Conservation (phyloP, 2,113 vertebrate genomes). For the Rhynchomys soricoides region DNA sequence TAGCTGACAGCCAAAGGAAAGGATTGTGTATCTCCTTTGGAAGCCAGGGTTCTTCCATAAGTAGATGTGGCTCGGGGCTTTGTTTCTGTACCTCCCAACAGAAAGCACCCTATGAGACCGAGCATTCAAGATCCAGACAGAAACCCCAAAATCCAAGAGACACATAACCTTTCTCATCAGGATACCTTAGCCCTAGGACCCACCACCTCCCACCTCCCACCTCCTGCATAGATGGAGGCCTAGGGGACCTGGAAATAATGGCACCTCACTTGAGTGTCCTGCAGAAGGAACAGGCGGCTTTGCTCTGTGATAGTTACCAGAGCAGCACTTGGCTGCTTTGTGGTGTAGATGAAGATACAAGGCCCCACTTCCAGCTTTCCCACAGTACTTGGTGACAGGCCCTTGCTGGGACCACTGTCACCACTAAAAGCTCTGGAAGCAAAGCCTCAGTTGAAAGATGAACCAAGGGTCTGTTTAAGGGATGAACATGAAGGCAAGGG, state of each 20-base stretch:
- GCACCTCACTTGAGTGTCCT: too few relatives aligned
- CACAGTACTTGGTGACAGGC: accelerated
- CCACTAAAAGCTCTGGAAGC: neutral
- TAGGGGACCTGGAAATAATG: neutral
- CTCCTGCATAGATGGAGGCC: neutral
- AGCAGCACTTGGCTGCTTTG: too few relatives aligned
- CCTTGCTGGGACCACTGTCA: neutral
- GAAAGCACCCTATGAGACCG: accelerated
- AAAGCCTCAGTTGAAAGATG: neutral
- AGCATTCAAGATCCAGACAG: neutral
- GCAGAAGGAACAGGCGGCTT: neutral
- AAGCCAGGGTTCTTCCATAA: neutral
- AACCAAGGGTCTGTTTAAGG: neutral
- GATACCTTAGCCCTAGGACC: neutral
- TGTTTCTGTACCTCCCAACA: too few relatives aligned
- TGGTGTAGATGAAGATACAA: neutral
- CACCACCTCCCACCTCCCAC: neutral
- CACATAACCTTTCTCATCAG: accelerated
- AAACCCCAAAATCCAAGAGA: accelerated
- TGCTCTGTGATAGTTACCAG: neutral
- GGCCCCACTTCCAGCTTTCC: neutral
- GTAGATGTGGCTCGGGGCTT: accelerated
- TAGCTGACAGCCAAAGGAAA: neutral
- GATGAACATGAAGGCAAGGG: neutral
- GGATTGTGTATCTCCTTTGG: neutral